These are phyloP conservation scores for Galerucella calmariensis DNA, from an alignment of 2,888 invertebrate species.

Conservation along the genomic window DNA sequence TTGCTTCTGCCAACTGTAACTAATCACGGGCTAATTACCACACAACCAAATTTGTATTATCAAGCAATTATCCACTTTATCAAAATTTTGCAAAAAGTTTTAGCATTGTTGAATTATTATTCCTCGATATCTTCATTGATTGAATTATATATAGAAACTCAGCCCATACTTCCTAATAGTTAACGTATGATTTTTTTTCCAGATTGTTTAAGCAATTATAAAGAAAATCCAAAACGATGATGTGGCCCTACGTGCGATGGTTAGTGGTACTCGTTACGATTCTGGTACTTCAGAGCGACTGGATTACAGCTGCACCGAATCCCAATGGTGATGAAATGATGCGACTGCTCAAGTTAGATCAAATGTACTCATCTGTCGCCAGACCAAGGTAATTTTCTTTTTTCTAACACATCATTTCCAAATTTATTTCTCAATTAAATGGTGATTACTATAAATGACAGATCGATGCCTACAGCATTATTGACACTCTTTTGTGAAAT, in stretches of 20 bases:
- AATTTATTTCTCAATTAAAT: neutral
- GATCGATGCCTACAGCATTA: too few species aligned
- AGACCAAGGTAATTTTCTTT: constrained; percentile 55
- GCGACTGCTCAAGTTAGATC: constrained; percentile 54
- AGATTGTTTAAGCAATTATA: neutral
- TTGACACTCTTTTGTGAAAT: too few species aligned
- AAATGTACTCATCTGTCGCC: constrained; percentile 56
- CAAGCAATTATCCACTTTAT: too few species aligned
- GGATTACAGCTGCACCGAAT: constrained; percentile 49
- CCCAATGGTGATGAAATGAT: constrained; percentile 55
- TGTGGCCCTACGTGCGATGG: constrained; percentile 58
- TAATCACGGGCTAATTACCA: too few species aligned
- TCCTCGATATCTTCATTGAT: too few species aligned
- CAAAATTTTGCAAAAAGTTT: too few species aligned
- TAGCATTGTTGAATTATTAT: too few species aligned
- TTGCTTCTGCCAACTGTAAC: too few species aligned
- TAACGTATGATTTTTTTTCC: neutral
- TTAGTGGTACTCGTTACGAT: constrained; percentile 53
- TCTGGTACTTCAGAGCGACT: constrained; percentile 49
- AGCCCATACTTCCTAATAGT: too few species aligned
- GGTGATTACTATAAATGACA: too few species aligned
- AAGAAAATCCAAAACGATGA: constrained; percentile 49
- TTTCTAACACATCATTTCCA: neutral
- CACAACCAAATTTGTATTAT: too few species aligned
- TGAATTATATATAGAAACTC: too few species aligned